phyloP scores from a whole-genome alignment of 2,797 vertebrate species.

The Aulostomus chinensis region DNA sequence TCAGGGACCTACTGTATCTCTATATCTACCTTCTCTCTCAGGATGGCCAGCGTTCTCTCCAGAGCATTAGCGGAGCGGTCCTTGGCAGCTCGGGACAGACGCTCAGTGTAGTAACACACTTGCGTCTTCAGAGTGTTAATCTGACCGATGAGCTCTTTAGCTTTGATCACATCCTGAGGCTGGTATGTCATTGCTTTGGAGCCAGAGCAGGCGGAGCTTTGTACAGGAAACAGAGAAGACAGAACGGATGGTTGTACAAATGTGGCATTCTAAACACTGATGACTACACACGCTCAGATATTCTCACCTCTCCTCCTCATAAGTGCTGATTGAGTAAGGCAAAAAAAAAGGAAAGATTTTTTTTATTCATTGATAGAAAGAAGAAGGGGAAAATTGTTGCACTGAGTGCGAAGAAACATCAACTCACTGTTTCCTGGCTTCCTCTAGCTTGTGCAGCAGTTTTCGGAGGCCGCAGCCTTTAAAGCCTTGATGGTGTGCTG shows the following conservation, averaged over 20 bases:
- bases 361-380: too few relatives aligned
- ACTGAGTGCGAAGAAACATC: not conserved
- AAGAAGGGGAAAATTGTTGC: not conserved
- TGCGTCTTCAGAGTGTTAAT: slow-evolving; percentile 98
- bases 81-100: slow-evolving; percentile 94
- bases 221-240: not conserved
- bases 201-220: slow-evolving; percentile 80
- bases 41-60: slow-evolving; percentile 94
- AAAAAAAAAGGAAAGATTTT: slow-evolving; percentile 29
- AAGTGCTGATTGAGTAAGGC: slow-evolving; percentile 78
- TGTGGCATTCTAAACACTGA: not conserved
- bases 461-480: slow-evolving; percentile 93
- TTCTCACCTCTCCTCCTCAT: slow-evolving; percentile 96
- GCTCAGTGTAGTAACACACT: slow-evolving; percentile 97
- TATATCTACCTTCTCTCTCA: slow-evolving; percentile 99
- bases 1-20: not conserved
- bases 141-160: slow-evolving; percentile 96
- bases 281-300: not conserved
- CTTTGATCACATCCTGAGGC: slow-evolving; percentile 92
- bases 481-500: slow-evolving; percentile 97
- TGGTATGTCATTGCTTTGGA: slow-evolving; percentile 89
- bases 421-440: slow-evolving; percentile 96
- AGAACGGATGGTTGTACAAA: not conserved
- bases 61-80: slow-evolving; percentile 93
- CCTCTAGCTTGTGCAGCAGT: slow-evolving; percentile 94